Evolutionary conservation across 2,888 invertebrate genomes (phyloP).

Genomic region (Lamellibrachia satsuma): DNA sequence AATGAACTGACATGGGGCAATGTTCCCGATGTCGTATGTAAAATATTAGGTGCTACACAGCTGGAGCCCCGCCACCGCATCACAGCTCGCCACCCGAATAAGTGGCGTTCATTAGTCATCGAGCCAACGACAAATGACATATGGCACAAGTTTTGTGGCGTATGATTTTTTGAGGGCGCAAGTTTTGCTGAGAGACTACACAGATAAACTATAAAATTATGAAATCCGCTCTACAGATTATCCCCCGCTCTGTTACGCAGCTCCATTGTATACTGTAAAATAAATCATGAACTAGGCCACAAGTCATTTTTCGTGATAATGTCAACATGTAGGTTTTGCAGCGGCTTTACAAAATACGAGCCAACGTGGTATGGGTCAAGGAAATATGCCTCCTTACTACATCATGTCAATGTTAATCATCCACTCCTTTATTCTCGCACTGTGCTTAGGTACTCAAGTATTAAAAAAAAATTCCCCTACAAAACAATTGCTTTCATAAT

Average conservation of each 20-base stretch:
- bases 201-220: too few species aligned
- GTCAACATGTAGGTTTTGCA: background rate
- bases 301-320: background rate
- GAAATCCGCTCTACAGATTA: too few species aligned
- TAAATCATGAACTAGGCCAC: background rate
- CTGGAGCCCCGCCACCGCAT: background rate
- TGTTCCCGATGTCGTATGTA: background rate
- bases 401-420: background rate
- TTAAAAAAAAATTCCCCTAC: background rate
- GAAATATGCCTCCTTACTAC: too few species aligned
- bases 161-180: too few species aligned
- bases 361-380: background rate
- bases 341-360: background rate
- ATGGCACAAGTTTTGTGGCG: background rate
- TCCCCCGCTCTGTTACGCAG: background rate
- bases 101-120: background rate
- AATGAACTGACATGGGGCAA: background rate
- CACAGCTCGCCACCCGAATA: background rate
- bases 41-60: background rate
- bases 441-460: background rate
- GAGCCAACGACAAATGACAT: background rate
- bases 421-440: background rate
- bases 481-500: background rate
- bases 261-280: background rate
- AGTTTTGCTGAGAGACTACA: too few species aligned